A percentile compares a stretch with the other conserved stretches of the same genome.
Conservation (phyloP, 2,113 vertebrate species). For the Loxodonta africana region DNA sequence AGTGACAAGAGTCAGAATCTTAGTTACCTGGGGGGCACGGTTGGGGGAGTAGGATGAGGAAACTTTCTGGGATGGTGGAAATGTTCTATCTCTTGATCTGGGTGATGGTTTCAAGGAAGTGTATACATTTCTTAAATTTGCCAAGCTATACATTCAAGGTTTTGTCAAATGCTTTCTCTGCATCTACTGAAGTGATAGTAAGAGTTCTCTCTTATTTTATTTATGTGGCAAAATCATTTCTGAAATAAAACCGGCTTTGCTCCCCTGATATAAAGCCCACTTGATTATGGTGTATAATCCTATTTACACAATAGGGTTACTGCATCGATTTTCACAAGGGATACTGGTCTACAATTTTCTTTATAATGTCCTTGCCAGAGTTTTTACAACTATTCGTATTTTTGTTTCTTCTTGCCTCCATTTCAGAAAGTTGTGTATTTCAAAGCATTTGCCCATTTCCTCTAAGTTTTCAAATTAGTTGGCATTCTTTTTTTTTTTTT, state of each 20-base stretch:
- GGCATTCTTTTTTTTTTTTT: not conserved
- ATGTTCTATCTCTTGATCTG: not conserved
- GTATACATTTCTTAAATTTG: not conserved
- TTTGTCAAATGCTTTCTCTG: not conserved
- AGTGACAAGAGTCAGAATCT: not conserved
- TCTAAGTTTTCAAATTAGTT: not conserved
- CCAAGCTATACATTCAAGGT: not conserved
- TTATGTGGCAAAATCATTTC: not conserved
- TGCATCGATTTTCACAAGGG: too few relatives aligned
- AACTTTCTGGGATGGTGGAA: not conserved
- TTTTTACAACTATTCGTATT: not conserved
- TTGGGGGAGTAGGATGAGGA: not conserved
- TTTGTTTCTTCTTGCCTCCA: not conserved
- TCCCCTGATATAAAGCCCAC: not conserved
- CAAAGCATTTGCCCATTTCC: not conserved
- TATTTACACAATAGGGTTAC: too few relatives aligned
- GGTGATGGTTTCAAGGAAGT: not conserved
- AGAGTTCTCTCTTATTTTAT: not conserved
- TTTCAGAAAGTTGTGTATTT: not conserved
- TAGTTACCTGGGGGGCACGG: not conserved
- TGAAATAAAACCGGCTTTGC: not conserved
- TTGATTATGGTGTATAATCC: too few relatives aligned
- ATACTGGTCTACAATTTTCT: not conserved
- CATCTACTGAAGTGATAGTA: not conserved
- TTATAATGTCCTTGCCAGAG: not conserved